Base-by-base conservation (phyloP, 2,888 invertebrate genomes). In the Mellilla xanthometata region DNA sequence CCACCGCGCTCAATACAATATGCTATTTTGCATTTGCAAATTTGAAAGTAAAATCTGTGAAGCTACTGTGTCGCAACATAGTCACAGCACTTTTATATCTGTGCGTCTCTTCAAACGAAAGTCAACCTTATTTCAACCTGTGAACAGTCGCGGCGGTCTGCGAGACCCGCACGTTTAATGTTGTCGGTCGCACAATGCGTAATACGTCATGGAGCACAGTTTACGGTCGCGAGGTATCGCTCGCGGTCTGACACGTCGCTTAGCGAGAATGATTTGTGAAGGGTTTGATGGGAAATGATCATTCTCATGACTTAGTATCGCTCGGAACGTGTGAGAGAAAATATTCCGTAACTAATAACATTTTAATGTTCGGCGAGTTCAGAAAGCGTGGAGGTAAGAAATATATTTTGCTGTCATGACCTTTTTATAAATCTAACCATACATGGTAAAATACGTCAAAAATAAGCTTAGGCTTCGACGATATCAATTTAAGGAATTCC, bases 51-150 rank as follows among this genome's bases (percentile, higher is more conserved):
- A 81, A 82, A 80, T 81, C 71, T 67, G 65, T 63, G 70, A 66
- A 61, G 85, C 86, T 86, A 85, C 86, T 73, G 84, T 80, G 72
- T 71, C 72, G 82, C 87, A 81, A 87, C 85, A 76, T 76, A 81
- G 83, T 86, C 73, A 60, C 43, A 47, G 7, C 40, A 24, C 46
- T 23, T 39, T 32, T 34, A 36, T 42, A 24, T 27, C 11, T 29
- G 13, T 29, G 39, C 31, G 6, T 11, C 22, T 31, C 8, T 3
- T 13, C 33, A 23, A 7, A 7, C 34, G 8, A 63, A 35, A 52
- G n/a, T 52, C 34, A 35, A 48, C 69, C 56, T 65, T 77, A 63
- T 46, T 4, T 41, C 68, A 72, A 72, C 65, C 49, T 51, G 33
- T 0, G 10, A 39, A 22, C 36, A 19, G 15, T 22, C 13, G 12